Evolutionary conservation across 2,888 invertebrate genomes (phyloP).

Genomic region (Esperia sulphurella): DNA sequence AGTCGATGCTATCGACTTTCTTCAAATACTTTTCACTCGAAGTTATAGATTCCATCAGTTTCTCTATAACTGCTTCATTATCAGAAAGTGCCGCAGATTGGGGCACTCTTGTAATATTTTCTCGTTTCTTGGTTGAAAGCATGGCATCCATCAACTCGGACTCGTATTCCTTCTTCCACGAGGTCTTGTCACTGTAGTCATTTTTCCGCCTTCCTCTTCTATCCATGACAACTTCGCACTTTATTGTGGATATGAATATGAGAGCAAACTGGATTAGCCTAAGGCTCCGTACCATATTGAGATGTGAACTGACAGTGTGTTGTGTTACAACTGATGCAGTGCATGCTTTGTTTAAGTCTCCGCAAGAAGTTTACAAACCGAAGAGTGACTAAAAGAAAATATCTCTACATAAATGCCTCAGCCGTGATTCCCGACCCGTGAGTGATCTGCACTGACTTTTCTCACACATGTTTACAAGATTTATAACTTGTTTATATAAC

Average conservation of each 20-base stretch:
- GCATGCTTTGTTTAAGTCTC: constrained; percentile 12
- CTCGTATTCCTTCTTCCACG: constrained; percentile 71
- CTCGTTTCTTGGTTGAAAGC: constrained; percentile 37
- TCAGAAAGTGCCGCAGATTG: constrained; percentile 37
- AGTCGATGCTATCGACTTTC: constrained; percentile 68
- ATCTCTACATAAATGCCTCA: constrained; percentile 26
- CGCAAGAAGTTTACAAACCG: constrained; percentile 43
- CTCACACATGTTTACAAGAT: constrained; percentile 3
- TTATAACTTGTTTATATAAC: too few species aligned
- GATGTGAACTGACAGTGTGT: constrained; percentile 31
- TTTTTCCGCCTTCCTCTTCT: constrained; percentile 39
- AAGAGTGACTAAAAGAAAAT: constrained; percentile 41
- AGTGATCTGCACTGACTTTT: constrained; percentile 26
- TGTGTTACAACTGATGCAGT: constrained; percentile 33
- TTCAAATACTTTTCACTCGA: constrained; percentile 68
- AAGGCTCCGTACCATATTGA: constrained; percentile 40
- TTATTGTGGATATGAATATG: constrained; percentile 27
- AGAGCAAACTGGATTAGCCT: constrained; percentile 27
- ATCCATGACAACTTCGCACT: constrained; percentile 29
- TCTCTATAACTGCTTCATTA: constrained; percentile 60
- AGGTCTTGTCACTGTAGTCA: constrained; percentile 39
- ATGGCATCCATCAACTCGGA: constrained; percentile 60
- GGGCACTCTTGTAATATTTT: constrained; percentile 44
- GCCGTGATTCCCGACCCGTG: constrained; percentile 23
- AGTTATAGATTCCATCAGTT: constrained; percentile 60